Evolutionary conservation across 2,888 invertebrate species (phyloP).

Genomic region (Anticlea derivata): DNA sequence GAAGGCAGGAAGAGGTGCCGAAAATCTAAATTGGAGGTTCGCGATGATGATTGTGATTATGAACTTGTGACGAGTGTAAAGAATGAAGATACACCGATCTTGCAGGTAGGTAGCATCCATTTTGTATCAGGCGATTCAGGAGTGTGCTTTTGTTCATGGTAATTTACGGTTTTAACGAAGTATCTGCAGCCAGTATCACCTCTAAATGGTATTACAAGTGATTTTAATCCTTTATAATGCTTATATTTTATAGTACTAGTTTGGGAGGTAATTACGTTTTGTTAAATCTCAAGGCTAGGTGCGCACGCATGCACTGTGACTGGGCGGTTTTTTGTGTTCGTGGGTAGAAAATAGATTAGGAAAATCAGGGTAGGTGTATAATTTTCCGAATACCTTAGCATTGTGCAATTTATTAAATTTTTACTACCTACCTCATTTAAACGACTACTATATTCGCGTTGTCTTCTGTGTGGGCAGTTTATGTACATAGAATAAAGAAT

Average conservation of each 20-base stretch:
- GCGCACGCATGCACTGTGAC: conserved; percentile 12
- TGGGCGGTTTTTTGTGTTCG: conserved; percentile 12
- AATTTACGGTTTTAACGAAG: background rate
- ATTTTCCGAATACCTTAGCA: background rate
- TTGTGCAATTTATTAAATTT: too few species aligned
- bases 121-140: conserved; percentile 16
- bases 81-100: conserved; percentile 13
- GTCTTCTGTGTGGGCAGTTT: too few species aligned
- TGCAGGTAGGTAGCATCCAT: conserved; percentile 36
- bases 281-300: background rate
- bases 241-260: too few species aligned
- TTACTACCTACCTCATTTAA: too few species aligned
- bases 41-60: conserved; percentile 16
- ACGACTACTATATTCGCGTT: too few species aligned
- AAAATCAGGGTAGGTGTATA: conserved; percentile 19
- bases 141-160: conserved; percentile 2
- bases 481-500: too few species aligned
- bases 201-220: background rate
- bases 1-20: conserved; percentile 24
- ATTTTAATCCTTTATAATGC: background rate
- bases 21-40: conserved; percentile 31
- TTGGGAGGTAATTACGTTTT: too few species aligned
- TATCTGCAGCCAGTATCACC: background rate
- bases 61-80: conserved; percentile 9
- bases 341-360: conserved; percentile 11